Evolutionary conservation across 1,140 invertebrate species (phyloP).

Genomic region (Drosophila kepulauana): DNA sequence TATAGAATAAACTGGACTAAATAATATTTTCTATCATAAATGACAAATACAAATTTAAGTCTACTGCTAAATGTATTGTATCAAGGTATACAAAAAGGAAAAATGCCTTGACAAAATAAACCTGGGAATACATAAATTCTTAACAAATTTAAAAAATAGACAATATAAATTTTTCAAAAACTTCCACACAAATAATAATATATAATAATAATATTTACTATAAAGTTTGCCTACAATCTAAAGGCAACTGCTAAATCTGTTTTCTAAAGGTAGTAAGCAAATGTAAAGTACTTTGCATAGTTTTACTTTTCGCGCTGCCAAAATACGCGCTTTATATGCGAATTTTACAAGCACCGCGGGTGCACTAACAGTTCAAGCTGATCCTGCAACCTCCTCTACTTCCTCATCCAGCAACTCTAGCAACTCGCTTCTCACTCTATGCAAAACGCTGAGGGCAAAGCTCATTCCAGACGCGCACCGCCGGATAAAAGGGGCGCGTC

Average conservation of each 20-base stretch:
- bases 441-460: constrained; percentile 4
- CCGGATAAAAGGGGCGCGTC: constrained; percentile 36
- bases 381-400: constrained; percentile 23
- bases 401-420: too few relatives aligned
- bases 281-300: not conserved
- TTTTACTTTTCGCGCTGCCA: constrained; percentile 31
- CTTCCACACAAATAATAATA: too few relatives aligned
- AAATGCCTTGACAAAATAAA: too few relatives aligned
- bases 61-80: too few relatives aligned
- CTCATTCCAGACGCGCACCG: not conserved
- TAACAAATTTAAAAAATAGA: too few relatives aligned
- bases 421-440: not conserved
- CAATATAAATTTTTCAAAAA: too few relatives aligned
- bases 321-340: constrained; percentile 63
- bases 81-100: too few relatives aligned
- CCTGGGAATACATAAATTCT: too few relatives aligned
- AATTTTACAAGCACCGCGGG: constrained; percentile 76
- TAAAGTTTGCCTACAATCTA: not conserved
- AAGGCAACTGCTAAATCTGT: constrained; percentile 7
- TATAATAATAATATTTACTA: too few relatives aligned
- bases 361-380: constrained; percentile 27
- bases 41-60: too few relatives aligned
- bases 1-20: too few relatives aligned
- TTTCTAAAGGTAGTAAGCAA: not conserved
- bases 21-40: too few relatives aligned